Evolutionary conservation across 2,797 vertebrate genomes (phyloP).

Genomic region (Peromyscus attwateri): DNA sequence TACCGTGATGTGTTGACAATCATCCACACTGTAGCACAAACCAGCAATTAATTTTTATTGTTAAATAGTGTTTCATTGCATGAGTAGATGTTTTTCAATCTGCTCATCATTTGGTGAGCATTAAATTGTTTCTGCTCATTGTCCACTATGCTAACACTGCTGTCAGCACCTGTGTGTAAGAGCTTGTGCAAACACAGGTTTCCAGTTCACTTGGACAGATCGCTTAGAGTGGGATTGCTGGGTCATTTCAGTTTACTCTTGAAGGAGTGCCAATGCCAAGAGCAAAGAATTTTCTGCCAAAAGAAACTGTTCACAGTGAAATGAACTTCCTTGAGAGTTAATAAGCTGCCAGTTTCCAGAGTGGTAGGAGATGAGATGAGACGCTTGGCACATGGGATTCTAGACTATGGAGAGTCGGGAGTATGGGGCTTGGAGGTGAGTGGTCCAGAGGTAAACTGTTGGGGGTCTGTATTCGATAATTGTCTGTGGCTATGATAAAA

Average conservation of each 20-base stretch:
- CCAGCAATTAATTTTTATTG: background rate
- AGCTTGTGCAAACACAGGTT: background rate
- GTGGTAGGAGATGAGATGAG: background rate
- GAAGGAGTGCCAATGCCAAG: background rate
- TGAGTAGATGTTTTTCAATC: background rate
- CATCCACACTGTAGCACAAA: background rate
- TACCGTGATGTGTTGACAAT: background rate
- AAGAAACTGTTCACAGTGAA: constrained; percentile 14
- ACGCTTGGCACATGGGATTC: background rate
- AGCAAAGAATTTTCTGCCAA: constrained; percentile 50
- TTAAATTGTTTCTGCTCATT: background rate
- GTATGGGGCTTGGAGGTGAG: background rate
- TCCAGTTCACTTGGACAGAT: background rate
- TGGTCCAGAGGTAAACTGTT: background rate
- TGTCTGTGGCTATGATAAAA: background rate
- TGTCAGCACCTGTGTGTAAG: background rate
- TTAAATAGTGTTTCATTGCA: background rate
- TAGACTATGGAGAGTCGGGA: background rate
- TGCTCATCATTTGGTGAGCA: background rate
- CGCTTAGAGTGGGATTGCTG: background rate
- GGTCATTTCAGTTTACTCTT: constrained; percentile 17
- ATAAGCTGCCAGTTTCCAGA: background rate
- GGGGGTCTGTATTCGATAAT: background rate
- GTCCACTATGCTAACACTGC: background rate
- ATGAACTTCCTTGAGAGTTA: background rate